Base-by-base conservation (phyloP, 1,140 invertebrate genomes). In the Zeugodacus cucurbitae region DNA sequence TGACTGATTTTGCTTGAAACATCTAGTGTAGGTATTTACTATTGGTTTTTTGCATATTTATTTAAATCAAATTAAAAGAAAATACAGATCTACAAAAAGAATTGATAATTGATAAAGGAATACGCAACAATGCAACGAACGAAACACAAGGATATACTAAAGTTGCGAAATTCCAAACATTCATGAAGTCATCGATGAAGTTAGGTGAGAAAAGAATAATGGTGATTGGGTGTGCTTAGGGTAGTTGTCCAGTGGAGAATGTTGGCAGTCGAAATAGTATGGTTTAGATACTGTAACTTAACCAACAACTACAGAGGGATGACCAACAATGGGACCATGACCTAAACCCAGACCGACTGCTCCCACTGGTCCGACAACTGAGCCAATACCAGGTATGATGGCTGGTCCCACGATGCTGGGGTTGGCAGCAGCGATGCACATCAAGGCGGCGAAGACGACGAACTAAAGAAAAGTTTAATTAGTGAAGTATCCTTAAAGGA, bases 351-450 rank as follows among this genome's bases (percentile, higher is more conserved):
- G 74, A n/a, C 44, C 48, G 48, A 54, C 48, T 4, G 48, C 41
- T 22, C 22, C 41, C 2, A 48, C 7, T n/a, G 74, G 74, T 44
- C 74, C 74, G 14, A 82, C 74, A 82, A 54, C 26, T 82, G 70
- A 22, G 20, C 74, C 74, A 54, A 82, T 41, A 11, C 22, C 41
- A 7, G 41, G 41, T 0, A 82, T 54, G 11, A 82, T 48, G 41
- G 41, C 41, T 10, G 37, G 74, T 82, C 74, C 74, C n/a, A 82
- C 37, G 22, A 82, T 11, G 26, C 44, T 82, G 0, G 74, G 74
- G n/a, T 82, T 17, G 41, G 74, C 74, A 82, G 44, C 74, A 48
- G 74, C 44, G n/a, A 82, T 82, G 74, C 74, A 82, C 74, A 82
- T 8, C 41, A 82, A 37, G n/a, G 74, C 74, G 14, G 74, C 74